phyloP scores from a whole-genome alignment of 2,888 invertebrate genomes.

The Plusia festucae region DNA sequence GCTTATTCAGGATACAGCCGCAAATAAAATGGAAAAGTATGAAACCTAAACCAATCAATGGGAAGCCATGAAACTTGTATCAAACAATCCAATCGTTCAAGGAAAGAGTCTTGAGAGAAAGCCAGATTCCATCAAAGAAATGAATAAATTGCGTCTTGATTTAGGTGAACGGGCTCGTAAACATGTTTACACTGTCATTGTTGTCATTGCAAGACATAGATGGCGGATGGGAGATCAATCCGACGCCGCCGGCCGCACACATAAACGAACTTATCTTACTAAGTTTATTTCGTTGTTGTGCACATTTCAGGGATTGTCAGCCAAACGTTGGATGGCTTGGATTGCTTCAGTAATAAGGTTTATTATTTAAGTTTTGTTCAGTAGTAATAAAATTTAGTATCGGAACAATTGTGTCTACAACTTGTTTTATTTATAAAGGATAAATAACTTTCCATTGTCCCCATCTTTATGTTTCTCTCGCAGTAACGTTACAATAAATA shows the following conservation, averaged over 20 bases:
- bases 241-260: conserved; percentile 22
- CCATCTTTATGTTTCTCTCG: not conserved
- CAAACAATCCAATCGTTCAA: conserved; percentile 39
- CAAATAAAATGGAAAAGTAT: conserved; percentile 53
- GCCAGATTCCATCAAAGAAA: conserved; percentile 51
- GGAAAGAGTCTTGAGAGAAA: conserved; percentile 28
- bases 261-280: conserved; percentile 45
- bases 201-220: conserved; percentile 16
- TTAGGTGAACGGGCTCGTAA: conserved; percentile 64
- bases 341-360: conserved; percentile 35
- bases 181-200: conserved; percentile 63
- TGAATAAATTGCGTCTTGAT: conserved; percentile 58
- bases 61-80: conserved; percentile 52
- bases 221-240: conserved; percentile 38
- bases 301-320: conserved; percentile 25
- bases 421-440: not conserved
- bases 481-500: not conserved
- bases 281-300: conserved; percentile 54
- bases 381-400: not conserved
- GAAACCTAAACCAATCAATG: conserved; percentile 45
- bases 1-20: conserved; percentile 51
- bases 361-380: conserved; percentile 14
- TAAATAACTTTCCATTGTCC: not conserved
- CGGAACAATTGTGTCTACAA: not conserved
- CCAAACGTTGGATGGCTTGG: conserved; percentile 17